Base-by-base conservation (phyloP, 2,797 vertebrate species). In the Cyclura pinguis region DNA sequence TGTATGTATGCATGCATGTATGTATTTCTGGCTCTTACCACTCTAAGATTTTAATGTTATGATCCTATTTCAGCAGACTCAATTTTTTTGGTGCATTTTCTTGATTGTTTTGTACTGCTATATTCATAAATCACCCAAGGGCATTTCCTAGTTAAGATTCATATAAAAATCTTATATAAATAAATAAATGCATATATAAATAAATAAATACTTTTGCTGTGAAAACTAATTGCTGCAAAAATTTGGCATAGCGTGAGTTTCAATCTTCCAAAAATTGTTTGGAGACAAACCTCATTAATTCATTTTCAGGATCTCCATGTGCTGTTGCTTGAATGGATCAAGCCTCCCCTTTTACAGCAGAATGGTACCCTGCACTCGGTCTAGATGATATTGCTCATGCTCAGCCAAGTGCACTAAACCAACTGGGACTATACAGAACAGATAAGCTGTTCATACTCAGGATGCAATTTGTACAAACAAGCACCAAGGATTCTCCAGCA, bases 221-320 rank as follows among this genome's bases (percentile, higher is more conserved):
- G 74, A 47, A 32, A 78, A 50, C 12, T 5, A 9, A 78, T n/a
- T 24, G 16, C 29, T 50, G 64, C 14, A 64, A 77, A 78, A 42
- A 62, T n/a, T 78, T 55, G 38, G 38, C 27, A 62, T 6, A 62
- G 50, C 38, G 7, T 12, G 38, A n/a, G 29, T 50, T 64, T 50
- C 64, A 62, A 38, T 50, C 32, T 16, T 38, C 8, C 24, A 42
- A 64, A 87, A 42, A 76, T 10, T 76, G 38, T 38, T 57, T 29
- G 38, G 35, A 76, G 35, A 62, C 16, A 29, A 76, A 86, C 52
- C n/a, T 42, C 83, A 84, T 72, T 27, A 73, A 86, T 87, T 78
- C 32, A 64, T 18, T 38, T 78, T 64, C 59, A n/a, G 57, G 29
- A 13, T 50, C 16, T 42, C 50, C 29, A 16, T 50, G 42, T 50